phyloP scores from a whole-genome alignment of 2,113 vertebrate species.

The Chaetodon auriga region DNA sequence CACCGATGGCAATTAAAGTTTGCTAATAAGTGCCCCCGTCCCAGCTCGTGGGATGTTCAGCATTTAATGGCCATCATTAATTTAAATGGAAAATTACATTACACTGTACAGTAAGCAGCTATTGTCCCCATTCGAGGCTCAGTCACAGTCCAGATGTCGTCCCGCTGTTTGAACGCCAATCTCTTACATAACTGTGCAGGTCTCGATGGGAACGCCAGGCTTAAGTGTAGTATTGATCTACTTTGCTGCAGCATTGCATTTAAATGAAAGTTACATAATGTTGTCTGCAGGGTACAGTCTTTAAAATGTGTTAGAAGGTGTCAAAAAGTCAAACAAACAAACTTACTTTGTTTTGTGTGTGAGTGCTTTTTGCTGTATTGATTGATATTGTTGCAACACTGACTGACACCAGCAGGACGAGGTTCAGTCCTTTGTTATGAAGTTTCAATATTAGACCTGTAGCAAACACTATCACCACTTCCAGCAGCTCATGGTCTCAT shows the following conservation, averaged over 20 bases:
- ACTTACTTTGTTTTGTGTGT: no score
- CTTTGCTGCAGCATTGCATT: slow-evolving; percentile 36
- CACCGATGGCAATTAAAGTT: slow-evolving; percentile 48
- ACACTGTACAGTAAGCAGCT: slow-evolving; percentile 21
- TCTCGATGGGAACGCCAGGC: slow-evolving; percentile 6
- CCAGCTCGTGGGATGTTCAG: slow-evolving; percentile 38
- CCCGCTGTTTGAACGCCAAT: slow-evolving; percentile 14
- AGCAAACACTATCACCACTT: background rate
- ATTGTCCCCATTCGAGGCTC: slow-evolving; percentile 7
- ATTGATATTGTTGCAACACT: no score
- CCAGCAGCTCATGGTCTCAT: no score
- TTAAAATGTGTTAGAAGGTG: background rate
- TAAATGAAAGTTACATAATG: slow-evolving; percentile 31
- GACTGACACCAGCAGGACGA: no score
- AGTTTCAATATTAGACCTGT: no score
- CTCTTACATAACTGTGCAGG: slow-evolving; percentile 34
- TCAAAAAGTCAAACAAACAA: background rate
- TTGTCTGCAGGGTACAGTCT: slow-evolving; percentile 1
- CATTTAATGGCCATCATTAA: slow-evolving; percentile 46
- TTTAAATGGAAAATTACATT: slow-evolving; percentile 38
- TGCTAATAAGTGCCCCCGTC: slow-evolving; percentile 24
- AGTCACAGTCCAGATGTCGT: slow-evolving; percentile 23
- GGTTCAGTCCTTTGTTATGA: no score
- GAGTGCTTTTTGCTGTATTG: no score
- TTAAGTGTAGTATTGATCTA: slow-evolving; percentile 29